These are phyloP conservation scores for Agapetus fuscipes DNA, from an alignment of 2,888 invertebrate species.

Conservation along the genomic window DNA sequence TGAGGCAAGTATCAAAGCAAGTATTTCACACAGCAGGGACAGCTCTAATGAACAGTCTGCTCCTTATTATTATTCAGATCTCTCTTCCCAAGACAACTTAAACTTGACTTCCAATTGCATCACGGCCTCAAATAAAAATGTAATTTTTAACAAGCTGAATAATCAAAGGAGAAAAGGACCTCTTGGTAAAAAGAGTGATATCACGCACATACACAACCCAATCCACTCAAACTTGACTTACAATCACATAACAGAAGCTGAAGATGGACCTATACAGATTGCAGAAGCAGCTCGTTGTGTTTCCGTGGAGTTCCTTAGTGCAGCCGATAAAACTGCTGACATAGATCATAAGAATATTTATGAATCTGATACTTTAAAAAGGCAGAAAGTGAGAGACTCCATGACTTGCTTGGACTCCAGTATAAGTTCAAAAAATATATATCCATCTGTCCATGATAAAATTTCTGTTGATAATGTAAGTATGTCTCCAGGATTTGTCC, in stretches of 20 bases:
- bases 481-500: conserved; percentile 7
- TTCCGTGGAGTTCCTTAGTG: conserved; percentile 56
- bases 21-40: conserved; percentile 50
- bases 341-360: conserved; percentile 65
- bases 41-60: conserved; percentile 60
- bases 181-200: conserved; percentile 52
- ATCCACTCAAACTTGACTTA: conserved; percentile 37
- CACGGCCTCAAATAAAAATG: conserved; percentile 40
- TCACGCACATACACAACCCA: conserved; percentile 64
- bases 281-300: conserved; percentile 51
- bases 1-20: conserved; percentile 26
- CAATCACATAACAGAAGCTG: conserved; percentile 28
- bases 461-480: conserved; percentile 4
- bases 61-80: conserved; percentile 81
- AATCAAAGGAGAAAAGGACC: conserved; percentile 61
- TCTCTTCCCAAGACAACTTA: conserved; percentile 46
- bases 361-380: conserved; percentile 54
- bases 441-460: conserved; percentile 15
- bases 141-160: conserved; percentile 51
- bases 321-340: conserved; percentile 54
- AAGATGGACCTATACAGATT: conserved; percentile 40
- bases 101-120: conserved; percentile 30
- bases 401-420: conserved; percentile 36
- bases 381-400: conserved; percentile 47
- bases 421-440: conserved; percentile 38